These are phyloP conservation scores for Pyrgilauda ruficollis DNA, from an alignment of 2,113 vertebrate genomes.

Conservation along the genomic window DNA sequence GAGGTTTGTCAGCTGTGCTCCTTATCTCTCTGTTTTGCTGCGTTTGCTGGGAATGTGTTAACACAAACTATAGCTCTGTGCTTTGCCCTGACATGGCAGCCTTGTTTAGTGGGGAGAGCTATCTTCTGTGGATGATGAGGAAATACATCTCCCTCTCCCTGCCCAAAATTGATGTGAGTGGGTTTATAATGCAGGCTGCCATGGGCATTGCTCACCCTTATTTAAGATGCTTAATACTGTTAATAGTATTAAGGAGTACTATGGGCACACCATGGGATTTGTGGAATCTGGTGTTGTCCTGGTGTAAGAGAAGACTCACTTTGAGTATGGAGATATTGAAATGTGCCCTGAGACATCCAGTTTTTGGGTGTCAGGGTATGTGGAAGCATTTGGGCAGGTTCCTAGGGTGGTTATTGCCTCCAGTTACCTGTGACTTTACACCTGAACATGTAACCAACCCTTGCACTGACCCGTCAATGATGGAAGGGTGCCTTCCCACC, in stretches of 20 bases:
- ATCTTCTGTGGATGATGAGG: not conserved
- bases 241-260: not conserved
- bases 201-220: not conserved
- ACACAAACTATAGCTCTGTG: not conserved
- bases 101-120: fast-evolving
- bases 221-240: not conserved
- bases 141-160: not conserved
- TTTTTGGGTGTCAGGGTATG: not conserved
- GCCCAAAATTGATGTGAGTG: not conserved
- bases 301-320: not conserved
- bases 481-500: not conserved
- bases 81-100: not conserved
- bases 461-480: not conserved
- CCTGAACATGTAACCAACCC: not conserved
- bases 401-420: not conserved
- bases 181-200: not conserved
- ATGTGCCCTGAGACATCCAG: not conserved
- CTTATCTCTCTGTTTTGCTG: not conserved
- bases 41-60: not conserved
- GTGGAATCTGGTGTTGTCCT: not conserved
- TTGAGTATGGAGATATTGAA: not conserved
- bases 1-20: not conserved
- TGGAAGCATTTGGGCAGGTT: not conserved
- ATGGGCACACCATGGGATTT: not conserved
- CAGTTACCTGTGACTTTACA: not conserved